Evolutionary conservation across 2,113 vertebrate genomes (phyloP).

Genomic region (Motacilla alba): DNA sequence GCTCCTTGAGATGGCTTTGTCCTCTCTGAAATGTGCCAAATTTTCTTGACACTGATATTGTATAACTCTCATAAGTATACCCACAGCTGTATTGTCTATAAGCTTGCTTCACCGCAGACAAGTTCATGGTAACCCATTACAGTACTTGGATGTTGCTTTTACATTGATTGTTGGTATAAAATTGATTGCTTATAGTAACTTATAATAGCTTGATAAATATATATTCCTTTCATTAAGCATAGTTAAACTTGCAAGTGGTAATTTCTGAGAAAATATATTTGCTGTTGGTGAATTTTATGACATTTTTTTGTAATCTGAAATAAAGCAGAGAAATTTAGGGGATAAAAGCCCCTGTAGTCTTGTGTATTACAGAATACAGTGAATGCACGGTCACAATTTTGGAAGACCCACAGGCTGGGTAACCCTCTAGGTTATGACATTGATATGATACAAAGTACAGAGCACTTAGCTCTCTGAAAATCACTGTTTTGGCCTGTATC

Average conservation of each 20-base stretch:
- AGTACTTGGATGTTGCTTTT: neutral
- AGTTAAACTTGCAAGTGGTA: neutral
- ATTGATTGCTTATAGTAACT: neutral
- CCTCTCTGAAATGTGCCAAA: neutral
- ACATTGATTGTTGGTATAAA: neutral
- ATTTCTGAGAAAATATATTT: neutral
- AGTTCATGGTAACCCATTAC: neutral
- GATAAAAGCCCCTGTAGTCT: neutral
- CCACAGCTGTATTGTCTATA: neutral
- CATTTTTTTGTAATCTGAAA: neutral
- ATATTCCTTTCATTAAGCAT: neutral
- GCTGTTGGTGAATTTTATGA: neutral
- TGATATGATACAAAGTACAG: neutral
- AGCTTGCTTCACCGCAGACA: neutral
- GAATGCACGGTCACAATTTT: accelerated
- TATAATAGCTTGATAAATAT: neutral
- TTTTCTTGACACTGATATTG: neutral
- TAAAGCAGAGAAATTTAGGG: neutral
- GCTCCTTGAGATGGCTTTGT: neutral
- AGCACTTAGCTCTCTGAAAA: neutral
- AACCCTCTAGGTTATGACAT: neutral
- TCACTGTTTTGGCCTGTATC: neutral
- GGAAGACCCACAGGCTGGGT: neutral
- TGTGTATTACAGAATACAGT: neutral
- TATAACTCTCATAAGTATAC: neutral